Evolutionary conservation across 2,797 vertebrate species (phyloP).

Genomic region (Brachymystax lenok): DNA sequence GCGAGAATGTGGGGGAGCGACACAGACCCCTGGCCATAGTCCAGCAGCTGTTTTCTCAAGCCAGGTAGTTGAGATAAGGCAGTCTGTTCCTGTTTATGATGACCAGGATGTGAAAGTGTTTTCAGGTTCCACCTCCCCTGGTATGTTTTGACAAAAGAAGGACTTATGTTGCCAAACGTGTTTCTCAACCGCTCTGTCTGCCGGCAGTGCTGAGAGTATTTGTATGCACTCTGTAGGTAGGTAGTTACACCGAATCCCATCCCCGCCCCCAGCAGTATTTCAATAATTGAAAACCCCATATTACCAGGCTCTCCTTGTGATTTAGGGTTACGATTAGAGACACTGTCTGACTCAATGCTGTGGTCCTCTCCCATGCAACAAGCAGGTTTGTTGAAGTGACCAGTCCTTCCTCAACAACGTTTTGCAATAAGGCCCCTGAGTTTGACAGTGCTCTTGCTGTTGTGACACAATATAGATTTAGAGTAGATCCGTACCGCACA

Average conservation of each 20-base stretch:
- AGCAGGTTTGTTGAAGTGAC: constrained; percentile 18
- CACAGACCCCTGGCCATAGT: constrained; percentile 12
- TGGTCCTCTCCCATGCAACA: constrained; percentile 5
- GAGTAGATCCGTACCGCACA: background rate
- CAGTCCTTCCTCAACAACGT: background rate
- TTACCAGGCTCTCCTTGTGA: constrained; percentile 38
- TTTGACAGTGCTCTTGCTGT: background rate
- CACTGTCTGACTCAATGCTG: background rate
- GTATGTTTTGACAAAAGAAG: constrained; percentile 55
- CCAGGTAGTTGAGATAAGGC: background rate
- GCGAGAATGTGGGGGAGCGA: background rate
- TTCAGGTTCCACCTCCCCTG: constrained; percentile 29
- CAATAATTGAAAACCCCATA: constrained; percentile 47
- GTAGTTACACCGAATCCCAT: background rate
- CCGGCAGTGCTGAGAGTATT: constrained; percentile 40
- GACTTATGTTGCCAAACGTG: constrained; percentile 67
- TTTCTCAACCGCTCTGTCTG: constrained; percentile 54
- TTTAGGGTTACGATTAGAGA: constrained; percentile 5
- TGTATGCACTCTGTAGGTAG: constrained; percentile 46
- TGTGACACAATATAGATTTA: background rate
- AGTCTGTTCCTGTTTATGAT: constrained; percentile 26
- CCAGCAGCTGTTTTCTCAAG: background rate
- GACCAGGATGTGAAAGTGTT: constrained; percentile 34
- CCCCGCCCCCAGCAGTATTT: constrained; percentile 36
- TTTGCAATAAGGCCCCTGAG: background rate